These are phyloP conservation scores for Cyphomyrus discorhynchus DNA, from an alignment of 2,113 vertebrate genomes.

Conservation along the genomic window DNA sequence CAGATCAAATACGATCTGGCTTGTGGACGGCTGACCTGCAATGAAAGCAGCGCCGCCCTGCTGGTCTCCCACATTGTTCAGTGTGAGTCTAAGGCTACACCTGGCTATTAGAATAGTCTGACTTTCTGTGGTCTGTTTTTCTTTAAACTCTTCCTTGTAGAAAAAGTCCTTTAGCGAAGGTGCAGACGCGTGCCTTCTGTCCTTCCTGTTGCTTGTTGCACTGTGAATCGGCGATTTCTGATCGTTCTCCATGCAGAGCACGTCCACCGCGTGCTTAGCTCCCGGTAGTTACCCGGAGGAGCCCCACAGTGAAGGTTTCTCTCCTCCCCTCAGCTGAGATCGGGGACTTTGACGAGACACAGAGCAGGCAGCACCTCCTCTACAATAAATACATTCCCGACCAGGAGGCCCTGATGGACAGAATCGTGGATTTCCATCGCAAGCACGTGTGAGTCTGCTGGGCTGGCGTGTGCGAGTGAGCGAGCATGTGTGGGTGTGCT, in stretches of 20 bases:
- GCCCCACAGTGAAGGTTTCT: neutral
- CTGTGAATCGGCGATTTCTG: neutral
- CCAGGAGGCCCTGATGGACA: slow-evolving; percentile 85
- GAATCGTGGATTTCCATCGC: slow-evolving; percentile 77
- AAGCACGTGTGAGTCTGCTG: slow-evolving; percentile 66
- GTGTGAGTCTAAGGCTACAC: slow-evolving; percentile 63
- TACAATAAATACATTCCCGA: slow-evolving; percentile 91
- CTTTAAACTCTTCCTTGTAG: neutral
- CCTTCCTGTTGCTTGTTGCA: neutral
- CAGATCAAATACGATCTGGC: slow-evolving; percentile 93
- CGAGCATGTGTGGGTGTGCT: neutral
- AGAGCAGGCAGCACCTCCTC: slow-evolving; percentile 84
- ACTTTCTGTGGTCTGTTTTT: neutral
- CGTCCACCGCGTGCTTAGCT: no score
- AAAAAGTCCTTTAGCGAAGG: neutral
- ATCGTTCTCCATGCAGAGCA: neutral
- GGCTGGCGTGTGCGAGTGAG: neutral
- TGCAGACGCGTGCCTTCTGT: neutral
- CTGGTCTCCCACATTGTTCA: slow-evolving; percentile 93
- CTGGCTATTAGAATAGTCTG: no score
- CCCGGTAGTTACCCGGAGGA: neutral
- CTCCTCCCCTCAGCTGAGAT: slow-evolving; percentile 67
- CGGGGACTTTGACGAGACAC: slow-evolving; percentile 86
- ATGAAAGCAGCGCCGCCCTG: slow-evolving; percentile 85
- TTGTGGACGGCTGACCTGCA: slow-evolving; percentile 80